These are phyloP conservation scores for Agrotis segetum DNA, from an alignment of 2,888 invertebrate genomes.

Conservation along the genomic window DNA sequence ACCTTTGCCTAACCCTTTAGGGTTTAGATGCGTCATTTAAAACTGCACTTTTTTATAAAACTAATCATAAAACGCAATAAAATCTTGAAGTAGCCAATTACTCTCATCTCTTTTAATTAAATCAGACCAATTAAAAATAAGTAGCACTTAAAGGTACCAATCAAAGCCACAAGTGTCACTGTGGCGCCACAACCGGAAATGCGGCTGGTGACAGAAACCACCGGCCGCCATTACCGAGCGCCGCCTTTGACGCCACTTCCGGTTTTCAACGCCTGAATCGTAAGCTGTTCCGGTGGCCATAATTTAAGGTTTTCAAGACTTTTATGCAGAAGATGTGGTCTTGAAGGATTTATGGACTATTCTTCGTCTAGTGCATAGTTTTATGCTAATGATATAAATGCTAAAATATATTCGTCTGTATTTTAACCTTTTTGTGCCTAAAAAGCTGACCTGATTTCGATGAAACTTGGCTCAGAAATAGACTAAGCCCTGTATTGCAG, in stretches of 20 bases:
- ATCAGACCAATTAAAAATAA: constrained; percentile 23
- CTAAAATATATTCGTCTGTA: not conserved
- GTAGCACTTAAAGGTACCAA: constrained; percentile 27
- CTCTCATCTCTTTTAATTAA: constrained; percentile 38
- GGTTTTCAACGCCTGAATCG: constrained; percentile 63
- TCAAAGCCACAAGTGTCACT: constrained; percentile 51
- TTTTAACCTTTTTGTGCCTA: too few species aligned
- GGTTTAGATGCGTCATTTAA: too few species aligned
- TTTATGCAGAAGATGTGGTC: constrained; percentile 28
- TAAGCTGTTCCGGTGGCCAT: constrained; percentile 65
- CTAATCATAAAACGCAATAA: not conserved
- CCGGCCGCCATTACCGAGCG: constrained; percentile 55
- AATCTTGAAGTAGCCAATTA: constrained; percentile 8
- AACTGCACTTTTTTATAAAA: too few species aligned
- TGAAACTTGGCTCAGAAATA: too few species aligned
- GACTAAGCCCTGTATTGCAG: too few species aligned
- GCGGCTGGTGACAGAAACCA: constrained; percentile 62
- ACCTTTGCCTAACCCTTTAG: too few species aligned
- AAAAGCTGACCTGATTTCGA: too few species aligned
- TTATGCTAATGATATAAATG: not conserved
- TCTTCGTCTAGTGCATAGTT: not conserved
- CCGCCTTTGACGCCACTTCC: constrained; percentile 64
- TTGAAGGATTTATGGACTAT: constrained; percentile 8
- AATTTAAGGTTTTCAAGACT: constrained; percentile 50
- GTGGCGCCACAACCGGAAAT: constrained; percentile 62